Base-by-base conservation (phyloP, 2,797 vertebrate genomes). In the Dromococcyx pavoninus region DNA sequence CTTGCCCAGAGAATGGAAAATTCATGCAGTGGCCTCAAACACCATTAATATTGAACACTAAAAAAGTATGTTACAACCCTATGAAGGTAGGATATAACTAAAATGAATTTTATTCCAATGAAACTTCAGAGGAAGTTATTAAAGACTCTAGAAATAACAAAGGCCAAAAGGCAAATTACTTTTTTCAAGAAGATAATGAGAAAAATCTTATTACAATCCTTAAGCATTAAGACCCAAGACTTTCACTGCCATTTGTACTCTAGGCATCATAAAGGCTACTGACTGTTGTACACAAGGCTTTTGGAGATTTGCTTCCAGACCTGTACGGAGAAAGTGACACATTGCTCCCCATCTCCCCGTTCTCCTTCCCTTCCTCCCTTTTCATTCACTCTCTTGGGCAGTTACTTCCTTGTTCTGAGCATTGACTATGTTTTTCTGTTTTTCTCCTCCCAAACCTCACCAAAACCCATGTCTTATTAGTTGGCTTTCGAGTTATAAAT, bases 401-500 rank as follows among this genome's bases (percentile, higher is more conserved):
- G 46, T 18, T 71, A 71, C 19, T 37, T 72, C 13, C 9, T 79
- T 13, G 6, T 25, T 57, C 37, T 69, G 44, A 62, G 25, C 19
- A 67, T 2, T n/a, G 24, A 37, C 17, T 33, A 7, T 28, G 9
- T 13, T 64, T 44, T 65, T 70, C 64, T 64, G 7, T 3, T 21
- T 41, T 41, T 41, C 2, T 8, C 7, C 35, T 17, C 27, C 17
- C 18, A 7, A 3, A 65, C 7, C 39, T 14, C 27, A 12, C 18
- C 8, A 3, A 65, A 77, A 32, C 7, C 33, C 17, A 65, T 13
- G 4, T 3, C 24, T 46, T 39, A 23, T 1, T 0, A 28, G 4
- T 27, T 60, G 27, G 18, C 9, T 65, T 65, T 90, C 46, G 77
- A 81, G 28, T 8, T 44, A 53, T 21, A 81, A 76, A 44, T 25